Evolutionary conservation across 2,797 vertebrate genomes (phyloP), one percentile per base, ranked within the genome.

Genomic region (Steatocranus sp.): DNA sequence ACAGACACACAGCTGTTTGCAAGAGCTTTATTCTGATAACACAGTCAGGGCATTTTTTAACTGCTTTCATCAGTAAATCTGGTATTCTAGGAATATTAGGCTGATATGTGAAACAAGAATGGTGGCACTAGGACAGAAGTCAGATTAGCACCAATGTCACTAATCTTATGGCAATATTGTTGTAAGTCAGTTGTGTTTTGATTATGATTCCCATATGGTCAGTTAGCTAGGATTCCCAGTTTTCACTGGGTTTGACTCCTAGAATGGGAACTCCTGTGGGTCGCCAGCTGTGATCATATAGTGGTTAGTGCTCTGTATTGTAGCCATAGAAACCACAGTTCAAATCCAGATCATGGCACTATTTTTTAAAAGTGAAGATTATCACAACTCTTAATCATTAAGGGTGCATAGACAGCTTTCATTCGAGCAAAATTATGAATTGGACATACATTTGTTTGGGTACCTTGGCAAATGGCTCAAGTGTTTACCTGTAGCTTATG

Each of bases 1-100:
- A 80, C n/a, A 81, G 75, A 74, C 49, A 58, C 68, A 66, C 51
- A 80, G 63, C 78, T 91, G 81, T 87, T 89, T 85, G 53, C 48
- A 50, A 54, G 7, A 76, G 50, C 51, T 77, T 83, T 54, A 70
- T 80, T 85, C 50, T 75, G 51, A 84, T 77, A 83, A 89, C 27
- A 56, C 50, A 83, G 49, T 79, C 85, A 83, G 75, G 11, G 10
- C 74, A 84, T 86, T 61, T 61, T 61, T 12, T n/a, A 61, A 61
- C n/a, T 75, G 63, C 15, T 53, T 85, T 80, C 30, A 83, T 87
- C 75, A 14, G 3, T 56, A 61, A 36, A 84, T 76, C 51, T 53
- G 25, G 32, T 78, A 27, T 75, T 50, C 8, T 11, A 34, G 32
- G 20, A 81, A 61, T 79, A 38, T 76, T 34, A 23, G 6, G 17